phyloP scores from a whole-genome alignment of 2,888 invertebrate genomes.

The Plebejus argus region DNA sequence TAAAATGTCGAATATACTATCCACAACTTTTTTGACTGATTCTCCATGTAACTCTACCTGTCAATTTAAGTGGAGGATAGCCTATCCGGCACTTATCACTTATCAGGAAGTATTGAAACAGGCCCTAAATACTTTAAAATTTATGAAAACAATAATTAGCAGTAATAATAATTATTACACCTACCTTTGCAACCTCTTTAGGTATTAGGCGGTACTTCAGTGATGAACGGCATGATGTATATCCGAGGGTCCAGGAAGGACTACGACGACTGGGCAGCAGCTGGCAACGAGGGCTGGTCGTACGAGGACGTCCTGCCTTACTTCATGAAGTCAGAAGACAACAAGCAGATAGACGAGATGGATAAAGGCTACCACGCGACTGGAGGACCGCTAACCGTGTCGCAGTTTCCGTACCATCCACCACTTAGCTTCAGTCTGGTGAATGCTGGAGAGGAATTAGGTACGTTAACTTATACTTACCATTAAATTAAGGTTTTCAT shows the following conservation, averaged over 20 bases:
- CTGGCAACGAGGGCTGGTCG: constrained; percentile 94
- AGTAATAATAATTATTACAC: no score
- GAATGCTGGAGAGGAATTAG: constrained; percentile 89
- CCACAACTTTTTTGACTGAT: no score
- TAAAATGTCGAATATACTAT: no score
- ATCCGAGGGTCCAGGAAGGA: constrained; percentile 93
- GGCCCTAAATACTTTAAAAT: no score
- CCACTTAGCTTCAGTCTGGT: constrained; percentile 89
- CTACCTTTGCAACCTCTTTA: constrained; percentile 49
- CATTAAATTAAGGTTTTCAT: no score
- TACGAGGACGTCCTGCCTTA: constrained; percentile 94
- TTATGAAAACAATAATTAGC: no score
- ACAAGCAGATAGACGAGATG: constrained; percentile 84
- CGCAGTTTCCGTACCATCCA: constrained; percentile 92
- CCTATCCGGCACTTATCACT: no score
- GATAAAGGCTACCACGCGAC: constrained; percentile 88
- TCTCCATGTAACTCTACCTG: no score
- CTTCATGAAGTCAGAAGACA: constrained; percentile 93
- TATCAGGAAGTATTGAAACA: no score
- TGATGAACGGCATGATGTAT: constrained; percentile 98
- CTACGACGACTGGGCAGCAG: constrained; percentile 92
- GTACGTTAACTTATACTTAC: constrained; percentile 56
- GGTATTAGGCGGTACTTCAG: constrained; percentile 95
- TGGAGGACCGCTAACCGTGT: constrained; percentile 89
- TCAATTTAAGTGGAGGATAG: no score